These are phyloP conservation scores for Elephantulus edwardii DNA, from an alignment of 2,113 vertebrate genomes.

Conservation along the genomic window DNA sequence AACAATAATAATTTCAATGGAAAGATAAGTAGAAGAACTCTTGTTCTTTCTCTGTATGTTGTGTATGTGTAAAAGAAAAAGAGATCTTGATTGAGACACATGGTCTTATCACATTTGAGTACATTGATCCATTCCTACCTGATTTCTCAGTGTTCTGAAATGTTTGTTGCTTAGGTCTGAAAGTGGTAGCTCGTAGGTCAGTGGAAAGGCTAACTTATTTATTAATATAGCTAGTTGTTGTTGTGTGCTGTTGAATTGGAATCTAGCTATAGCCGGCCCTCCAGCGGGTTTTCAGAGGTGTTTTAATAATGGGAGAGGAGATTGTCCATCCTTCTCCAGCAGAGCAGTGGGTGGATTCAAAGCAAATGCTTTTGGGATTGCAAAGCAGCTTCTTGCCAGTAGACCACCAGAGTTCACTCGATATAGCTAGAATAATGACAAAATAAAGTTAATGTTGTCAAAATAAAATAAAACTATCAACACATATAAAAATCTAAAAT, in stretches of 20 bases:
- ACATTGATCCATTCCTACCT: neutral
- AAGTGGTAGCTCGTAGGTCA: neutral
- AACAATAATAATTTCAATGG: neutral
- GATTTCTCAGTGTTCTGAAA: slow-evolving; percentile 21
- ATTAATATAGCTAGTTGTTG: too few species aligned
- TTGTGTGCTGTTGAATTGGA: too few species aligned
- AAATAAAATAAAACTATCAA: slow-evolving; percentile 29
- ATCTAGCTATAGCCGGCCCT: too few species aligned
- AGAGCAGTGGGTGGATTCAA: too few species aligned
- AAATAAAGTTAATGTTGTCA: neutral
- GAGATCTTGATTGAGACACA: neutral
- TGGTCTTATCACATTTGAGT: neutral
- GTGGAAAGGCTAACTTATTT: neutral
- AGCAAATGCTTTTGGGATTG: too few species aligned
- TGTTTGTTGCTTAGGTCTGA: neutral
- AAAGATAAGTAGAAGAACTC: neutral
- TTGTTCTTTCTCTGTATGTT: neutral
- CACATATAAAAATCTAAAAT: neutral
- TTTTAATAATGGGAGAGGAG: too few species aligned
- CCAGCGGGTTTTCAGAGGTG: too few species aligned
- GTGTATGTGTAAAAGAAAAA: neutral
- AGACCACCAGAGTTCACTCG: too few species aligned
- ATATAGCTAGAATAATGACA: neutral
- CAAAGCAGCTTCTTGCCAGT: too few species aligned
- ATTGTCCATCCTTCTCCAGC: too few species aligned